Evolutionary conservation across 2,888 invertebrate genomes (phyloP), one percentile per base, ranked within the genome.

Genomic region (Venustoraphidia nigricollis): DNA sequence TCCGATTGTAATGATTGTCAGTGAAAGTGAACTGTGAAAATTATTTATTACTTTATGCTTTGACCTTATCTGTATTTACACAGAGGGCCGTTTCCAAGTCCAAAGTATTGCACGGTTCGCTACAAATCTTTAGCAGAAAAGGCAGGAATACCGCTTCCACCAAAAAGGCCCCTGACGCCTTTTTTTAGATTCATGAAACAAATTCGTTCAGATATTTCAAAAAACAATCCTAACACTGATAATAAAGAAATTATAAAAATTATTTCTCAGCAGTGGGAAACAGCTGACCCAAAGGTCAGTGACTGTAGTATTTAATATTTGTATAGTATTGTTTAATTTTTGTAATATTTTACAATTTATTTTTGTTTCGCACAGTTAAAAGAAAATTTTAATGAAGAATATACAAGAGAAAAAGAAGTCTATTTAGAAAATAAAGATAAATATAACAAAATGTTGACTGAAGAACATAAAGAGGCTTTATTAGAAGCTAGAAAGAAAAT

Each of bases 161-260:
- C 88, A 2, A 87, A 86, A 58, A 75, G 73, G 55, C 87, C 88
- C 0, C 57, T 77, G 44, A 75, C 78, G 1, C 76, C 83, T 0
- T 88, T 77, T 59, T 75, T 88, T 56, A 74, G 76, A 53, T 88
- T 73, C 59, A 67, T 81, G 67, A 62, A 65, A 41, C 73, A 78
- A 54, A 70, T 76, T 59, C 72, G 82, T 44, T 70, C 73, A 2
- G 69, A 69, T 2, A 48, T 84, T 2, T 48, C 68, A 2, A 70
- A 76, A 44, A 69, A 78, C 50, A 73, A 83, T 60, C 85, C 86
- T 4, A 66, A 73, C n/a, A 63, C 74, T 54, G 70, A 56, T 39
- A 13, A 59, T 1, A 52, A 58, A 44, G 79, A 80, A 11, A 61
- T 81, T 17, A 67, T 77, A 8, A 71, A 71, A 53, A 65, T 72